Evolutionary conservation across 2,113 vertebrate species (phyloP), one percentile per base, ranked within the genome.

Genomic region (Aramus guarauna): DNA sequence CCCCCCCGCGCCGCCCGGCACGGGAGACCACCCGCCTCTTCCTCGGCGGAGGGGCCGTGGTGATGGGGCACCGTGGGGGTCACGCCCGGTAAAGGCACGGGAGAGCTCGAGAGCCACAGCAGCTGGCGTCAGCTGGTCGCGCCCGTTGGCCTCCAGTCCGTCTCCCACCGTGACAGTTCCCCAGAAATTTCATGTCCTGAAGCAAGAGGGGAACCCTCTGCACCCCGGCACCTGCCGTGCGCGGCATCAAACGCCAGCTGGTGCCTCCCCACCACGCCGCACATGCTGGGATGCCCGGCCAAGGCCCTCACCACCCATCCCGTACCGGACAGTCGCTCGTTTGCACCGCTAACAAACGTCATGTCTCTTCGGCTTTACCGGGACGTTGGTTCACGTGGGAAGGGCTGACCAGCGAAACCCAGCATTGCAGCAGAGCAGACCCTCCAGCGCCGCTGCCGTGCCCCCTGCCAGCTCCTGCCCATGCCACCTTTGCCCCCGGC

Each of bases 311-410:
- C 24, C 9, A 21, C 13, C 15, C 34, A 8, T 26, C 22, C 41
- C 12, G 1, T 6, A 8, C 3, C 4, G 0, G 5, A 9, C 14
- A 41, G 32, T 10, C 7, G 0, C 21, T 36, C 11, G 2, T 39
- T 39, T 9, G 2, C 9, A 14, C 30, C 5, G 26, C 12, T 22
- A 4, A 13, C 26, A 47, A 69, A 29, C 27, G 29, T 0, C 15
- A 15, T 4, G 4, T 18, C 26, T 37, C 34, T 50, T 36, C 2
- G 2, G 32, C 58, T 63, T 67, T 37, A 9, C 53, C 11, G 32
- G 12, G 27, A 22, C 27, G 3, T 12, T 2, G 2, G 9, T 21
- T 63, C 13, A 2, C 0, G 5, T 12, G 4, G 15, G 77, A 58
- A 48, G n/a, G 50, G 15, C 34, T 1, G 22, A 50, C 8, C 14